Evolutionary conservation across 2,113 vertebrate species (phyloP).

Genomic region (Mormyrus lacerda): DNA sequence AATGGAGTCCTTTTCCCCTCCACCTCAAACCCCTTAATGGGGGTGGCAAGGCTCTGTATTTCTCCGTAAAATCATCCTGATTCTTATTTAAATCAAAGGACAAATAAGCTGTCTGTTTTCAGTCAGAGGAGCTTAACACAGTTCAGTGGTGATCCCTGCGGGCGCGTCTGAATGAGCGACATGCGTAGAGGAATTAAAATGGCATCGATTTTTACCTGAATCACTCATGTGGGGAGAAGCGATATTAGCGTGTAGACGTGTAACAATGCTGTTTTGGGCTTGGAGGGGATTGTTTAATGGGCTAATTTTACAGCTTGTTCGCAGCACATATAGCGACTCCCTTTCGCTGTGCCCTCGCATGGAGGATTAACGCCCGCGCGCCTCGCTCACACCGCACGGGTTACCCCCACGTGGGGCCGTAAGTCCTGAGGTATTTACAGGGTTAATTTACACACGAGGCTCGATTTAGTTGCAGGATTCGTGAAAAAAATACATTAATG

Average conservation of each 20-base stretch:
- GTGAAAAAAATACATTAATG: not conserved
- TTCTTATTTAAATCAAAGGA: conserved; percentile 62
- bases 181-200: conserved; percentile 26
- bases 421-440: not conserved
- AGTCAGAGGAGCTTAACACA: not conserved
- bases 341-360: not conserved
- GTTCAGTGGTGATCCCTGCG: conserved; percentile 1
- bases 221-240: not conserved
- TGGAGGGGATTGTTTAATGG: not conserved
- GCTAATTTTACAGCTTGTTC: conserved; percentile 10
- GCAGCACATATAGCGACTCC: not conserved
- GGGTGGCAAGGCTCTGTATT: not conserved
- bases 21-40: conserved; percentile 39
- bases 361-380: not conserved
- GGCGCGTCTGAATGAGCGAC: conserved; percentile 25
- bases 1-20: conserved; percentile 44
- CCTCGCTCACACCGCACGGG: not conserved
- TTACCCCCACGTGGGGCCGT: not conserved
- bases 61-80: conserved; percentile 37
- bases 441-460: not conserved
- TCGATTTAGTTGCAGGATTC: not conserved
- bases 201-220: conserved; percentile 11
- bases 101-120: conserved; percentile 34
- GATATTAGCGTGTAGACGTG: not conserved
- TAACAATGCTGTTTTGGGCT: not conserved